Evolutionary conservation across 1,140 invertebrate genomes (phyloP).

Genomic region (Asbolus verrucosus): DNA sequence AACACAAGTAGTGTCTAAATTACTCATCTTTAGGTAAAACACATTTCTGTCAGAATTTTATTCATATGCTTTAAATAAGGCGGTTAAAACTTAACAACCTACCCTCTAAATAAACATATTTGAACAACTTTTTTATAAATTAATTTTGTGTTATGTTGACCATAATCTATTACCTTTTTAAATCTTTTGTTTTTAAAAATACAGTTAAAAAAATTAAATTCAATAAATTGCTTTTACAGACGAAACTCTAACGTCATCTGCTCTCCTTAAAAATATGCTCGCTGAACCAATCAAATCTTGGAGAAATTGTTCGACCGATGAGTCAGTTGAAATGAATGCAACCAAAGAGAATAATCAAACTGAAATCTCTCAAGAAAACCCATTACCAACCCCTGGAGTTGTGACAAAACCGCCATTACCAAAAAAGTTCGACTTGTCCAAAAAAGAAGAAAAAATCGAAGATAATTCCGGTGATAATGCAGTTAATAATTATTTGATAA

Average conservation of each 20-base stretch:
- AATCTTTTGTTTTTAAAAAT: no score
- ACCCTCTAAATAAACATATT: no score
- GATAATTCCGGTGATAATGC: constrained; percentile 37
- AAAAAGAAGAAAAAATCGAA: background rate
- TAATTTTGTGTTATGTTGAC: no score
- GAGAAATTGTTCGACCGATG: constrained; percentile 31
- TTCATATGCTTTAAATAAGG: no score
- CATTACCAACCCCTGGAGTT: constrained; percentile 49
- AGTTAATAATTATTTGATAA: constrained; percentile 54
- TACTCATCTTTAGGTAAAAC: no score
- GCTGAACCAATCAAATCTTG: constrained; percentile 57
- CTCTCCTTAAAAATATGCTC: constrained; percentile 56
- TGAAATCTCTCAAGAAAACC: background rate
- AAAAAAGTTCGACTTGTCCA: constrained; percentile 47
- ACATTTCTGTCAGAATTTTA: no score
- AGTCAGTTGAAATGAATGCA: background rate
- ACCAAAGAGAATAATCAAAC: background rate
- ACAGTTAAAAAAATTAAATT: no score
- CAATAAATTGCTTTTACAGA: no score
- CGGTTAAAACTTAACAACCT: no score
- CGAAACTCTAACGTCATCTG: constrained; percentile 54
- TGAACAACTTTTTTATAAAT: no score
- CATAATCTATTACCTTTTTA: no score
- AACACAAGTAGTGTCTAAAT: no score
- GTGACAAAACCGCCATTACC: constrained; percentile 56